Base-by-base conservation (phyloP, 1,140 invertebrate genomes). In the Pachypsylla venusta region DNA sequence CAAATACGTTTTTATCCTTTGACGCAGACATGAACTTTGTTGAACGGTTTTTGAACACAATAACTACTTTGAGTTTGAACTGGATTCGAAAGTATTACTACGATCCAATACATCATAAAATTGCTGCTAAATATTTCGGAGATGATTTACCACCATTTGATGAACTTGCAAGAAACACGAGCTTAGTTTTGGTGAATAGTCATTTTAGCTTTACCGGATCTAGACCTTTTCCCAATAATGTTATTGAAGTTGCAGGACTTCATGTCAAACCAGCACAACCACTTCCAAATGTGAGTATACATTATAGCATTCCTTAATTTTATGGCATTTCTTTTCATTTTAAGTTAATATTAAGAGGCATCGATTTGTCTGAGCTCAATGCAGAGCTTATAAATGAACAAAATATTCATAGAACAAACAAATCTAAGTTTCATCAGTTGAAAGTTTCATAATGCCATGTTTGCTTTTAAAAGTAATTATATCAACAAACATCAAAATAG, bases 171-270 rank as follows among this genome's bases (percentile, higher is more conserved):
- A 60, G 61, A 24, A 68, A 69, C 42, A 63, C 67, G 0, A 64
- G 63, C 26, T 62, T 83, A 28, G 60, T 80, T 12, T 64, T 83
- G 10, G 67, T 74, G 0, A 83, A 83, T 66, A 71, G 72, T n/a
- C 76, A 82, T 68, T 74, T 75, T 54, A 67, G 71, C 1, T 54
- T 79, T 2, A 75, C 73, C 60, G 70, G 71, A 2, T 67, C 77
- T 0, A 70, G 71, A 35, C 74, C 76, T 0, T 67, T 67, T 13
- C 67, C 72, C 1, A 74, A 77, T 0, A 73, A 71, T 25, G 63
- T 77, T 1, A 64, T 81, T 3, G 77, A 81, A 68, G 72, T 82
- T 16, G 79, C 77, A 7, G 81, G 79, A n/a, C 63, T 82, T 2
- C 79, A 79, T 60, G 65, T 77, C 1, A 63, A 68, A 2, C 67